A percentile compares a stretch with the other conserved stretches of the same genome.
phyloP scores from a whole-genome alignment of 2,888 invertebrate genomes.

The Drosophila differens region DNA sequence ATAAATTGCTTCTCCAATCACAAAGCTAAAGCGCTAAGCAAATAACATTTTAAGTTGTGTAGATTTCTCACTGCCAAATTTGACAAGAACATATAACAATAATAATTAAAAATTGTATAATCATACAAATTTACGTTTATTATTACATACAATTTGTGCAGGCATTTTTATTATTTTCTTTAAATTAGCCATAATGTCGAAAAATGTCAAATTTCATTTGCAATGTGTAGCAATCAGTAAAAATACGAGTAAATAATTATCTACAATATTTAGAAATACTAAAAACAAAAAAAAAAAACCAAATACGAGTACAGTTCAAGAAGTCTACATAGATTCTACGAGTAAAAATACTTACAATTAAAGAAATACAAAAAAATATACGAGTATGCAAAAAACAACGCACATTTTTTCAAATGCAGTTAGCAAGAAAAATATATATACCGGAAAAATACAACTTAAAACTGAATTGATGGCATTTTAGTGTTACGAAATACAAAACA shows the following conservation, averaged over 20 bases:
- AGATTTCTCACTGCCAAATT: slow-evolving; percentile 75
- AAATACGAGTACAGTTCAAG: slow-evolving; percentile 48
- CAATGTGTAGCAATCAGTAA: slow-evolving; percentile 77
- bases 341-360: slow-evolving; percentile 44
- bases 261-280: slow-evolving; percentile 50
- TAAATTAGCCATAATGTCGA: slow-evolving; percentile 7
- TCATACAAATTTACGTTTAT: slow-evolving; percentile 33
- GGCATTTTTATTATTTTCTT: slow-evolving; percentile 21
- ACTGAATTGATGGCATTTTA: slow-evolving; percentile 78
- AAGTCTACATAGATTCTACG: slow-evolving; percentile 38
- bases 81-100: slow-evolving; percentile 29
- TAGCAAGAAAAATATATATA: slow-evolving; percentile 21
- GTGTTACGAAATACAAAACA: slow-evolving; percentile 39
- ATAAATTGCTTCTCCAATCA: slow-evolving; percentile 42
- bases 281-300: slow-evolving; percentile 21
- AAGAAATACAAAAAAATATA: slow-evolving; percentile 24
- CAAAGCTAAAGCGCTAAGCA: slow-evolving; percentile 37
- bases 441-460: slow-evolving; percentile 52
- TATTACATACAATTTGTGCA: slow-evolving; percentile 40
- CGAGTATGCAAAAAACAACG: slow-evolving; percentile 54
- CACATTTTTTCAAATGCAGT: slow-evolving; percentile 59
- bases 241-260: slow-evolving; percentile 45
- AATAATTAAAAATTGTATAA: slow-evolving; percentile 24
- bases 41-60: slow-evolving; percentile 57
- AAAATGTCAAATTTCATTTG: slow-evolving; percentile 59